These are phyloP conservation scores for Zosterops lateralis DNA, from an alignment of 2,113 vertebrate species.

Conservation along the genomic window DNA sequence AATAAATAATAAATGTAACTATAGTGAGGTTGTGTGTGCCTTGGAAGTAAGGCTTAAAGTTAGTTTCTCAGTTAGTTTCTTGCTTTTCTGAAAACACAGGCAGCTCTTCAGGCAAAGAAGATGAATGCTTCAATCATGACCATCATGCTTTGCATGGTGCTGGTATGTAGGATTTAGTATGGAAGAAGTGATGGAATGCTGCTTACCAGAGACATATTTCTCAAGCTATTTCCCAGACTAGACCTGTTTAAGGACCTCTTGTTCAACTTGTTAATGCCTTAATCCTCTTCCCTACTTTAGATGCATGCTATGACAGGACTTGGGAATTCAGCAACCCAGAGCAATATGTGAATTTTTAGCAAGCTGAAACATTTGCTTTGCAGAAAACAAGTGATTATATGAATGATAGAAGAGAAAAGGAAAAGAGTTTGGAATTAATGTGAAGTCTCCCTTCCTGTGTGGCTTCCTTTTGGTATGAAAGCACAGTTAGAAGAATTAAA, in stretches of 20 bases:
- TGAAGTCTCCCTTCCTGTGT: background rate
- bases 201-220: background rate
- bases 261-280: constrained; percentile 50
- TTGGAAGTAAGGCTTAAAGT: background rate
- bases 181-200: constrained; percentile 24
- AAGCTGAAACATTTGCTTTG: background rate
- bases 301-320: background rate
- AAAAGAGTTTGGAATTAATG: background rate
- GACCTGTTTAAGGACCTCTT: constrained; percentile 46
- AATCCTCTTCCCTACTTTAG: constrained; percentile 40
- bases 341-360: background rate
- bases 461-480: background rate
- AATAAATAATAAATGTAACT: background rate
- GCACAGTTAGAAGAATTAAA: background rate
- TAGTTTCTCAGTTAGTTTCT: background rate
- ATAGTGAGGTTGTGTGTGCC: background rate
- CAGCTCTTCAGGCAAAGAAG: background rate
- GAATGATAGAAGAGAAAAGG: background rate
- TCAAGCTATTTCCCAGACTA: constrained; percentile 21
- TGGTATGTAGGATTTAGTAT: background rate
- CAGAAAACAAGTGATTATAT: background rate
- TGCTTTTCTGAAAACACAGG: background rate
- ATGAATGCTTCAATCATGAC: rapidly evolving
- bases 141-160: background rate
- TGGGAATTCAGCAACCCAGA: background rate